These are phyloP conservation scores for Artibeus lituratus DNA, from an alignment of 2,797 vertebrate genomes.

Conservation along the genomic window DNA sequence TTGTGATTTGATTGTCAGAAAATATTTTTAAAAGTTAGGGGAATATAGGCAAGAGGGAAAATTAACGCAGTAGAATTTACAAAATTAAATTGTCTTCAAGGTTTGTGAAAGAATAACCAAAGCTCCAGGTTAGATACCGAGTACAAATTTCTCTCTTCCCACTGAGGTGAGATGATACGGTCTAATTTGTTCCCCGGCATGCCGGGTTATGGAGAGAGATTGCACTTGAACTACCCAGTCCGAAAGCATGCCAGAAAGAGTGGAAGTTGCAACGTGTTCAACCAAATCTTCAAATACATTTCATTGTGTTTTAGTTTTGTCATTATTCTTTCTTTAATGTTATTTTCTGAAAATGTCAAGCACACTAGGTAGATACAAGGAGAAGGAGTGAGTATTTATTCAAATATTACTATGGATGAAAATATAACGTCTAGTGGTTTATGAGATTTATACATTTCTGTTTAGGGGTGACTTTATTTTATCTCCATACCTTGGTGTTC, in stretches of 20 bases:
- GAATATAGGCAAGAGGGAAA: slow-evolving; percentile 45
- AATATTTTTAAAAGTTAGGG: slow-evolving; percentile 33
- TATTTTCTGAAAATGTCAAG: slow-evolving; percentile 35
- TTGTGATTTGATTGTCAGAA: neutral
- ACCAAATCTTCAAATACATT: neutral
- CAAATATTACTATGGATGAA: neutral
- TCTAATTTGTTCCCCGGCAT: slow-evolving; percentile 67
- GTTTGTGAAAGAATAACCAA: slow-evolving; percentile 46
- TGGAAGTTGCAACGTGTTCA: neutral
- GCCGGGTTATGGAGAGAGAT: slow-evolving; percentile 66
- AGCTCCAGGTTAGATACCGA: slow-evolving; percentile 31
- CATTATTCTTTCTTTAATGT: slow-evolving; percentile 31
- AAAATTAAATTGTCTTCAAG: neutral
- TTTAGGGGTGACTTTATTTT: neutral
- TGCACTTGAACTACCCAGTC: slow-evolving; percentile 7
- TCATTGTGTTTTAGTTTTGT: slow-evolving; percentile 25
- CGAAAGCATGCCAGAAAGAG: slow-evolving; percentile 40
- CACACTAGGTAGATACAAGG: neutral
- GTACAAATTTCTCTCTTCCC: neutral
- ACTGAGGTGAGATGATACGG: neutral
- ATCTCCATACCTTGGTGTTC: neutral
- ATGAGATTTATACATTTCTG: slow-evolving; percentile 6
- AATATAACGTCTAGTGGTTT: neutral
- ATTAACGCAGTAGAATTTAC: slow-evolving; percentile 52
- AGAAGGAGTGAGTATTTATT: neutral